phyloP scores from a whole-genome alignment of 2,888 invertebrate species.

The Oegoconia quadripuncta region DNA sequence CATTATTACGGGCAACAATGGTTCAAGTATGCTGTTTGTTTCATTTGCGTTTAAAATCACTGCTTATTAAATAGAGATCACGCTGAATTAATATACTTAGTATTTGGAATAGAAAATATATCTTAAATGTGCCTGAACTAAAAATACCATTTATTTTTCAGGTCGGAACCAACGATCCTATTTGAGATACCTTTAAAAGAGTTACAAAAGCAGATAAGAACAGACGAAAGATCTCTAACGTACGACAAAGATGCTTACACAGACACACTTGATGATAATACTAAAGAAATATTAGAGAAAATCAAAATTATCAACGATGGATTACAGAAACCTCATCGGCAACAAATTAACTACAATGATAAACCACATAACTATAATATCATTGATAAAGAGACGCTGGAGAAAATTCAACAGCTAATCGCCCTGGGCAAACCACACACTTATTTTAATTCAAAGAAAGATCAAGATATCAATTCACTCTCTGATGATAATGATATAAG shows the following conservation, averaged over 20 bases:
- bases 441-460: constrained; percentile 20
- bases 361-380: constrained; percentile 40
- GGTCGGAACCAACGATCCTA: constrained; percentile 26
- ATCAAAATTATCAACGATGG: constrained; percentile 75
- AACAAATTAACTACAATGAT: constrained; percentile 37
- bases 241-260: constrained; percentile 33
- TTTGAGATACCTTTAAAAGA: constrained; percentile 13
- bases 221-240: constrained; percentile 38
- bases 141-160: constrained; percentile 36
- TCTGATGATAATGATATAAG: constrained; percentile 33
- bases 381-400: constrained; percentile 53
- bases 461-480: constrained; percentile 32
- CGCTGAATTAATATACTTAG: constrained; percentile 33
- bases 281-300: constrained; percentile 73
- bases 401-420: constrained; percentile 61
- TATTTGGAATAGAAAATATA: constrained; percentile 20
- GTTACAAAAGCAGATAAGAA: constrained; percentile 10
- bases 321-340: constrained; percentile 50
- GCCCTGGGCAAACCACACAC: constrained; percentile 50
- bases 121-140: constrained; percentile 8
- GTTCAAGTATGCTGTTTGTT: constrained; percentile 63
- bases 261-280: constrained; percentile 30
- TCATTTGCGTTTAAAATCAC: constrained; percentile 35
- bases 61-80: constrained; percentile 31
- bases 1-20: constrained; percentile 30